A percentile compares a stretch with the other conserved stretches of the same genome.
Evolutionary conservation across 2,888 invertebrate genomes (phyloP).

Genomic region (Orgyia antiqua): DNA sequence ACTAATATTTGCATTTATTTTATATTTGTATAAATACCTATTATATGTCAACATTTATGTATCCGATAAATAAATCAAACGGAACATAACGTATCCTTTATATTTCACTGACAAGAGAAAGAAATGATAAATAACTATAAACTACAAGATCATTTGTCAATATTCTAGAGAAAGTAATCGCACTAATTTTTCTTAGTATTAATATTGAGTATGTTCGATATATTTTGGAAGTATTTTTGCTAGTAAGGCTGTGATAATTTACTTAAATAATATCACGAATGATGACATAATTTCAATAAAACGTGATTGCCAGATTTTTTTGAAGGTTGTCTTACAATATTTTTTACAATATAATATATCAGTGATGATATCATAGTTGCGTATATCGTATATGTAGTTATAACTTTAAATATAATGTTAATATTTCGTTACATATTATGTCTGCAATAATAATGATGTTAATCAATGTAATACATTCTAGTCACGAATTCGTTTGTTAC

Average conservation of each 20-base stretch:
- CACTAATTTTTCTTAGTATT: too few species aligned
- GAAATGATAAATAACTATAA: too few species aligned
- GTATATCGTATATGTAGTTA: constrained; percentile 4
- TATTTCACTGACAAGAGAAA: too few species aligned
- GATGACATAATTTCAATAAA: constrained; percentile 21
- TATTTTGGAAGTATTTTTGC: constrained; percentile 8
- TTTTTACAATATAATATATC: constrained; percentile 15
- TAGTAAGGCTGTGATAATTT: constrained; percentile 35
- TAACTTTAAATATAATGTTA: background rate
- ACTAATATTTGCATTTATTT: too few species aligned
- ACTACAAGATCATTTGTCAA: too few species aligned
- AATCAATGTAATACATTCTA: constrained; percentile 10
- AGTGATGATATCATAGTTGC: constrained; percentile 11
- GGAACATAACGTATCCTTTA: too few species aligned
- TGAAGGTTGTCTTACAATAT: constrained; percentile 20
- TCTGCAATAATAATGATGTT: constrained; percentile 5
- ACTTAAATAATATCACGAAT: constrained; percentile 33
- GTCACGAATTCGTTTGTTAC: constrained; percentile 12
- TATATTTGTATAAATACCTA: too few species aligned
- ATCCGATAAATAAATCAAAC: too few species aligned
- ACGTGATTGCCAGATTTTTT: constrained; percentile 23
- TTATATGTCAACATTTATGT: too few species aligned
- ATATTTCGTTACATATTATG: constrained; percentile 2
- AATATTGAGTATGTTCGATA: too few species aligned
- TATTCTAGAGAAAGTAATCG: too few species aligned